Conservation (phyloP, 2,113 vertebrate species). For the Charina bottae region DNA sequence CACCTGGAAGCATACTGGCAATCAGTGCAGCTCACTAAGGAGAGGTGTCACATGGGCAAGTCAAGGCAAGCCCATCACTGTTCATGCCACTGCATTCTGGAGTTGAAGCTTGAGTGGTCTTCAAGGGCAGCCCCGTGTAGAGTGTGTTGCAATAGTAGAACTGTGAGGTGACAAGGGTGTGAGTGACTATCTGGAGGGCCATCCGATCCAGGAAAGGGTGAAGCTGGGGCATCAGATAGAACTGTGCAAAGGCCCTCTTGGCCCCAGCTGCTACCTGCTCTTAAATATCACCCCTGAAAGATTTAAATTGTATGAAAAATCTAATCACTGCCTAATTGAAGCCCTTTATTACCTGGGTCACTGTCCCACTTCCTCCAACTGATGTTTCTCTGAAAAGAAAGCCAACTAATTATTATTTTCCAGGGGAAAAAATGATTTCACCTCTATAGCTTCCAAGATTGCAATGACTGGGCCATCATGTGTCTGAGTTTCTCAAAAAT, state of each 20-base stretch:
- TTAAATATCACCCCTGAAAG: background rate
- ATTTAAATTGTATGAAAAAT: slow-evolving; percentile 10
- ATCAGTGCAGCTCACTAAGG: background rate
- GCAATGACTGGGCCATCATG: slow-evolving; percentile 39
- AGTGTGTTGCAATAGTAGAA: background rate
- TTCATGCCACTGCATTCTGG: background rate
- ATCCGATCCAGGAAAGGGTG: background rate
- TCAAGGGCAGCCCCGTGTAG: background rate
- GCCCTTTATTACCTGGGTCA: slow-evolving; percentile 39
- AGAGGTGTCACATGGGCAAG: background rate
- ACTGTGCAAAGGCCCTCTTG: background rate
- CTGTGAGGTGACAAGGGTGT: background rate
- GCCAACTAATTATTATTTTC: background rate
- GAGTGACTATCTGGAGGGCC: background rate
- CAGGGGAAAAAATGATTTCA: slow-evolving; percentile 44
- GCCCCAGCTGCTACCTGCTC: background rate
- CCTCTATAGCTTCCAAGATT: slow-evolving; percentile 7
- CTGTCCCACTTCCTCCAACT: slow-evolving; percentile 22
- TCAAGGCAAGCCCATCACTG: background rate
- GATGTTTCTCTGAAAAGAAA: slow-evolving; percentile 43
- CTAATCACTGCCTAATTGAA: slow-evolving; percentile 1
- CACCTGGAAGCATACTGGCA: background rate
- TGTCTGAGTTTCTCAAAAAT: slow-evolving; percentile 76
- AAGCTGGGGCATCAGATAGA: background rate
- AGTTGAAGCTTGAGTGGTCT: background rate